phyloP scores from a whole-genome alignment of 2,113 vertebrate species.

The Vulpes lagopus region DNA sequence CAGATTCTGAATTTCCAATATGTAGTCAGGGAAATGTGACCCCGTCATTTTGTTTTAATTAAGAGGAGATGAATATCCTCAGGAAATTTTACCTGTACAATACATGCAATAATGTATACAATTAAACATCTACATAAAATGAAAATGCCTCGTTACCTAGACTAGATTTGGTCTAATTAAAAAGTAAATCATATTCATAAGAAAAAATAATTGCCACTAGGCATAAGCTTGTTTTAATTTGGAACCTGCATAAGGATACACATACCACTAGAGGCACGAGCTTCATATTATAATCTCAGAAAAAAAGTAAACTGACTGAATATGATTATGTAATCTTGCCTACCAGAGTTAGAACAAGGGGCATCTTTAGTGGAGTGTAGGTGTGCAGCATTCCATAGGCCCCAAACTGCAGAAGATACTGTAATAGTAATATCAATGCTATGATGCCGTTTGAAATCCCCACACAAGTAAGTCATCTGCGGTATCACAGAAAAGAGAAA shows the following conservation, averaged over 20 bases:
- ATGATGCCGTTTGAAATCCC: neutral
- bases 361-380: neutral
- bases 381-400: neutral
- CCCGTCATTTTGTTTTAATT: neutral
- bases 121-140: conserved; percentile 50
- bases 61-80: neutral
- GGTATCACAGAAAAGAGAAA: neutral
- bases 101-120: neutral
- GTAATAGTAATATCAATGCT: neutral
- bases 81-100: neutral
- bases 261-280: neutral
- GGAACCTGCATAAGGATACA: neutral
- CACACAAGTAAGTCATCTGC: neutral
- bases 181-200: conserved; percentile 72
- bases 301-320: neutral
- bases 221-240: conserved; percentile 64
- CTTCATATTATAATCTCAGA: neutral
- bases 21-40: neutral
- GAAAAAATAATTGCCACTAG: conserved; percentile 52
- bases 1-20: neutral
- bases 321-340: neutral
- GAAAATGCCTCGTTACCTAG: conserved; percentile 55
- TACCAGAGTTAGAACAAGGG: neutral
- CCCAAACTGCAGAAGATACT: neutral
- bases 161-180: conserved; percentile 72